Evolutionary conservation across 2,888 invertebrate genomes (phyloP).

Genomic region (Parnassius glacialis): DNA sequence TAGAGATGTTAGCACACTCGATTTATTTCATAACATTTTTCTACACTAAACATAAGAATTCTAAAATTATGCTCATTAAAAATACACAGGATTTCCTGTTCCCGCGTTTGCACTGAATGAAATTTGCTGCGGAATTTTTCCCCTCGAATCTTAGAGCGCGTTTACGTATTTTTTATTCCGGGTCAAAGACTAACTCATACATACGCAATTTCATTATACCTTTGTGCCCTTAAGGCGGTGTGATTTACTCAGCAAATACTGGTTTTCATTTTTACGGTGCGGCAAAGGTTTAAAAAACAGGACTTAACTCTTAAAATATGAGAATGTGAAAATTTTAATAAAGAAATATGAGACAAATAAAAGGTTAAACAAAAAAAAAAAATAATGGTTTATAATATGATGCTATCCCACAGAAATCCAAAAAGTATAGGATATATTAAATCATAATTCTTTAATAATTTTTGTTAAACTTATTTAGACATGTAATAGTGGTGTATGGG

Average conservation of each 20-base stretch:
- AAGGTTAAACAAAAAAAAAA: too few species aligned
- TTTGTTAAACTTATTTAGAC: too few species aligned
- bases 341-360: too few species aligned
- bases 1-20: too few species aligned
- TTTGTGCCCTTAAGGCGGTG: constrained; percentile 28
- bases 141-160: constrained; percentile 26
- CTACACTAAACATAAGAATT: constrained; percentile 4
- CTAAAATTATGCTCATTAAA: constrained; percentile 24
- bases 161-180: constrained; percentile 29
- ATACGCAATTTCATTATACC: constrained; percentile 29
- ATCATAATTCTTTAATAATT: too few species aligned
- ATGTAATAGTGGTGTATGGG: too few species aligned
- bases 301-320: not conserved
- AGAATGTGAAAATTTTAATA: too few species aligned
- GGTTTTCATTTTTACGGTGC: constrained; percentile 24
- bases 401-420: too few species aligned
- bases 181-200: constrained; percentile 29
- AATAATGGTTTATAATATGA: too few species aligned
- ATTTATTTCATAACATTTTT: not conserved
- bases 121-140: constrained; percentile 27
- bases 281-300: constrained; percentile 10
- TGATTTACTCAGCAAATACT: constrained; percentile 28
- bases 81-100: constrained; percentile 23
- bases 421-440: too few species aligned
- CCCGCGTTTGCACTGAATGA: constrained; percentile 18